Base-by-base conservation (phyloP, 1,140 invertebrate genomes). In the Homalodisca vitripennis region DNA sequence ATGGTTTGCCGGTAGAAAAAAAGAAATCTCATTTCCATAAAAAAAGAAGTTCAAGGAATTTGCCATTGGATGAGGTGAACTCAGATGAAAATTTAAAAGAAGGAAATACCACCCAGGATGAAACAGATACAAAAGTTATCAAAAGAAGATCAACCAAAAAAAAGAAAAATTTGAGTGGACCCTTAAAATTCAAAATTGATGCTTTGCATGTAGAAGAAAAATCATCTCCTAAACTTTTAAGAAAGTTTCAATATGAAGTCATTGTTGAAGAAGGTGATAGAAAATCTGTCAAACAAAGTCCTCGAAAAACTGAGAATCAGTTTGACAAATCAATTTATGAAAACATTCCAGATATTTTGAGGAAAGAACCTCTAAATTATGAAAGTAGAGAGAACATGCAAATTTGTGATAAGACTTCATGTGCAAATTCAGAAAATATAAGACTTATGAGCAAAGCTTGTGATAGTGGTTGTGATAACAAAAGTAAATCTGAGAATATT, bases 221-320 rank as follows among this genome's bases (percentile, higher is more conserved):
- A 14, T 30, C 47, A 20, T 30, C 48, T 29, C 47, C 65, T 14
- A 71, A 68, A 41, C 29, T 66, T 6, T 53, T 66, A 22, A 57
- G 26, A 53, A 65, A 63, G 31, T 66, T 71, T 41, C 46, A 65
- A 14, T 71, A 71, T 57, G 53, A 71, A 66, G 62, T 70, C 12
- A 71, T 65, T 46, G 65, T 71, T 1, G 70, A 71, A 63, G 70
- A 71, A 51, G 34, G 48, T 60, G 62, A 67, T 31, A 47, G 2
- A 10, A 29, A 31, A 22, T 26, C 55, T 27, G 55, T 27, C 6
- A 60, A 30, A 22, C 48, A n/a, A 41, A 41, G 6, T 41, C 6
- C 34, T 60, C 24, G 29, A 60, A 29, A 60, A n/a, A 27, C 55
- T 51, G 48, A 20, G 3, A 51, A 51, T 22, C 55, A 60, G 2